Evolutionary conservation across 2,888 invertebrate genomes (phyloP).

Genomic region (Dinocampus coccinellae): DNA sequence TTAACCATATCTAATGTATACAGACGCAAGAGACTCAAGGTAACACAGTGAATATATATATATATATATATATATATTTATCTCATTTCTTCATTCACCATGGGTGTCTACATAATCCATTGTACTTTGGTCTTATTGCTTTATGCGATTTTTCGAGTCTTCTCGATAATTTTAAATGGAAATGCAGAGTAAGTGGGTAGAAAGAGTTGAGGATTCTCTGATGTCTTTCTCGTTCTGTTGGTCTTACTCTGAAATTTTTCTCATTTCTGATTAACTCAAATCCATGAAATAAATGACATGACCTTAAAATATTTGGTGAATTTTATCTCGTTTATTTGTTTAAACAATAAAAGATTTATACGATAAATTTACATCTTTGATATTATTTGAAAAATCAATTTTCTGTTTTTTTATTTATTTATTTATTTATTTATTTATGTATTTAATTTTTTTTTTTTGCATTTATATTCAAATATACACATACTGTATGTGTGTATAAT

Average conservation of each 20-base stretch:
- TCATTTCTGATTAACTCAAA: constrained; percentile 62
- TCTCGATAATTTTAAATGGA: not conserved
- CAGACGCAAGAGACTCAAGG: constrained; percentile 42
- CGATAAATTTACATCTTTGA: not conserved
- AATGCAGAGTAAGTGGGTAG: constrained; percentile 36
- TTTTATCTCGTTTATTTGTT: not conserved
- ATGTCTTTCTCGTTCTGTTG: constrained; percentile 33
- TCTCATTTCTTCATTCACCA: constrained; percentile 17
- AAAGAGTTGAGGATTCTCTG: constrained; percentile 42
- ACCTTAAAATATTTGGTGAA: constrained; percentile 4
- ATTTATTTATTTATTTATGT: too few species aligned
- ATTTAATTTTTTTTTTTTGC: too few species aligned
- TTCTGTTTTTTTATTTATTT: too few species aligned
- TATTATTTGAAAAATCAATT: too few species aligned
- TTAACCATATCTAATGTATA: constrained; percentile 61
- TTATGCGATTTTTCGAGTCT: not conserved
- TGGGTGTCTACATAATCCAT: not conserved
- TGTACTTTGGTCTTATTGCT: not conserved
- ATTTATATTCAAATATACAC: too few species aligned
- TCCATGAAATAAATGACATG: constrained; percentile 40
- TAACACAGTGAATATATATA: not conserved
- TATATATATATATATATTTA: constrained; percentile 1
- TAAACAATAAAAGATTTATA: constrained; percentile 5
- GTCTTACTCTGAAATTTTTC: constrained; percentile 53
- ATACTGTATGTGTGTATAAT: too few species aligned